Base-by-base conservation (phyloP, 2,113 vertebrate species). In the Trogon melanurus region DNA sequence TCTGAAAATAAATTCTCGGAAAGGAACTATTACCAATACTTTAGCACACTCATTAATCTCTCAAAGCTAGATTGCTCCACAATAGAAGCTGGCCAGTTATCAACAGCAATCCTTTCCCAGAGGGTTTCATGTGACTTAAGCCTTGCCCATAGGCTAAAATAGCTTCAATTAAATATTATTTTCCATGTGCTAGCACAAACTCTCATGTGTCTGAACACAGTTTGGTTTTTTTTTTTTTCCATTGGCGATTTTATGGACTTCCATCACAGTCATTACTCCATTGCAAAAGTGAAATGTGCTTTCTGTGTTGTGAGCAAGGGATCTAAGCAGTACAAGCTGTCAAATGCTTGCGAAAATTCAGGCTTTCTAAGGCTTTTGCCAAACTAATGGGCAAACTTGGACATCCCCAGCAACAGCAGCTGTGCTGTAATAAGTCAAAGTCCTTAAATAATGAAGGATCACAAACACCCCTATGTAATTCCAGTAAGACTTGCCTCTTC, bases 1-100 rank as follows among this genome's bases (percentile, higher is more conserved):
- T 84, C 58, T 66, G 80, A 73, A 94, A 91, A 95, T 69, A 92
- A 80, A 84, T 74, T 85, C 36, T 83, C 25, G 44, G 76, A 54
- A 88, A 89, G 56, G 47, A 83, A 72, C 32, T 66, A 65, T 50
- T 69, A 29, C 44, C 34, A 65, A 4, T 76, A 50, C 73, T 91
- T 74, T 66, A 80, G 25, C 60, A 76, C 14, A 45, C 50, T 92
- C 50, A 58, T 91, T 94, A 82, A 89, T 94, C 50, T 83, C 76
- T 74, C 56, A 76, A 84, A 88, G 67, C 54, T 60, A 41, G 65
- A 70, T 47, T 86, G 56, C 44, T 84, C 56, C 75, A 70, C 47
- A 91, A 45, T 7, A 80, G 50, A 86, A 84, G 15, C 69, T 94
- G 76, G 20, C 47, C 83, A 80, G 51, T 54, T 91, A 78, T 61